Conservation (phyloP, 2,113 vertebrate species). For the Butorides virescens region DNA sequence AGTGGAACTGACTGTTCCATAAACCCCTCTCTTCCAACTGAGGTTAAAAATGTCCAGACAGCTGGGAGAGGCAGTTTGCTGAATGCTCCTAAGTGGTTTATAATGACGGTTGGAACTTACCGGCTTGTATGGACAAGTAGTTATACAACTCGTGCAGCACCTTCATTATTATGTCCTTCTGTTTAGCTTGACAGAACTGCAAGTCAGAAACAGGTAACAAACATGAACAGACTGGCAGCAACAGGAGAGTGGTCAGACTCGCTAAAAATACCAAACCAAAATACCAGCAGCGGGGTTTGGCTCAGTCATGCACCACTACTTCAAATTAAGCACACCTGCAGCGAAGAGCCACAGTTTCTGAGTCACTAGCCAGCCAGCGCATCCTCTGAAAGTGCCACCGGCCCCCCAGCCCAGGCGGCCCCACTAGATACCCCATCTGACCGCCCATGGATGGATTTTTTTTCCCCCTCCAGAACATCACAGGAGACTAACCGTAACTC, state of each 20-base stretch:
- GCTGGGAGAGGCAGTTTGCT: not conserved
- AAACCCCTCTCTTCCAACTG: not conserved
- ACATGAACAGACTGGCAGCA: not conserved
- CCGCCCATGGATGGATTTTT: accelerated
- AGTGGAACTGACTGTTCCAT: not conserved
- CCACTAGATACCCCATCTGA: not conserved
- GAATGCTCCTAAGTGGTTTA: not conserved
- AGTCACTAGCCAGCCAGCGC: not conserved
- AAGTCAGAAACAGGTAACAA: slow-evolving; percentile 13
- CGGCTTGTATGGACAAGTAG: slow-evolving; percentile 79
- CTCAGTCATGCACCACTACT: not conserved
- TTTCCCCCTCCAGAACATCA: not conserved
- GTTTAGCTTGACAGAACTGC: slow-evolving; percentile 78
- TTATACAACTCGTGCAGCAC: slow-evolving; percentile 77
- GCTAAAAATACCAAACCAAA: not conserved
- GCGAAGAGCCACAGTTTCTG: not conserved
- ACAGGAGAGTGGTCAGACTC: not conserved
- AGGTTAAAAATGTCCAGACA: not conserved
- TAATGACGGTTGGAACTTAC: slow-evolving; percentile 59
- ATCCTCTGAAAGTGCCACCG: not conserved
- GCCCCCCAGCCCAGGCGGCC: not conserved
- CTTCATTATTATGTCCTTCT: slow-evolving; percentile 69
- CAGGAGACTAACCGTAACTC: not conserved
- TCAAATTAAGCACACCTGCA: not conserved
- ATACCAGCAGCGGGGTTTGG: not conserved